Evolutionary conservation across 1,140 invertebrate species (phyloP), one percentile per base, ranked within the genome.

Genomic region (Galleria mellonella): DNA sequence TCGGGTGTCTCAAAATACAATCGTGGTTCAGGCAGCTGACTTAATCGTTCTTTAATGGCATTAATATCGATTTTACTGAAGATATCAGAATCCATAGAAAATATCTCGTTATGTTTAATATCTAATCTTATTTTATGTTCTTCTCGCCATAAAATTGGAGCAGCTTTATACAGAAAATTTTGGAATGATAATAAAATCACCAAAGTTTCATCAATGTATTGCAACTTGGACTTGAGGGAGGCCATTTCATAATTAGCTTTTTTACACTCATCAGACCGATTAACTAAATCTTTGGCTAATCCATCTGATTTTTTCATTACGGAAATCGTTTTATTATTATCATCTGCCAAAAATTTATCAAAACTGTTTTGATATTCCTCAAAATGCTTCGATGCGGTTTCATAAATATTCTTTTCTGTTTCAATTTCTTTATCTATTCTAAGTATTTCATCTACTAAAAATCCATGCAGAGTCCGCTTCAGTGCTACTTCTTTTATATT

Each of bases 171-270:
- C 12, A 92, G 71, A 72, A 92, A 92, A 53, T 86, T 87, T 72
- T 92, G 89, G 69, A 91, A 92, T 46, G 90, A 88, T 56, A 90
- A 84, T 30, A 88, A 87, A 38, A 87, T 88, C 38, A 88, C 69
- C 79, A 91, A 89, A 11, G 87, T 88, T 61, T 92, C 90, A 50
- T 90, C 89, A 35, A 88, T 88, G 15, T 87, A 87, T 35, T 91
- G 90, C 11, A 92, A 68, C 40, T 89, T 87, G 0, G 90, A 83
- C 47, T 88, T 88, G 3, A 90, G 50, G 13, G 88, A 81, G 9
- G 84, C 74, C 43, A 84, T 38, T 39, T 87, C 85, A 31, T 77
- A 86, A 13, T 75, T 87, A 5, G 89, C 51, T 36, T 87, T 66
- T 50, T 87, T 87, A 45, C 83, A 82, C 41, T 88, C 79, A 49